Evolutionary conservation across 2,888 invertebrate species (phyloP), one percentile per base, ranked within the genome.

Genomic region (Napeogenes inachia): DNA sequence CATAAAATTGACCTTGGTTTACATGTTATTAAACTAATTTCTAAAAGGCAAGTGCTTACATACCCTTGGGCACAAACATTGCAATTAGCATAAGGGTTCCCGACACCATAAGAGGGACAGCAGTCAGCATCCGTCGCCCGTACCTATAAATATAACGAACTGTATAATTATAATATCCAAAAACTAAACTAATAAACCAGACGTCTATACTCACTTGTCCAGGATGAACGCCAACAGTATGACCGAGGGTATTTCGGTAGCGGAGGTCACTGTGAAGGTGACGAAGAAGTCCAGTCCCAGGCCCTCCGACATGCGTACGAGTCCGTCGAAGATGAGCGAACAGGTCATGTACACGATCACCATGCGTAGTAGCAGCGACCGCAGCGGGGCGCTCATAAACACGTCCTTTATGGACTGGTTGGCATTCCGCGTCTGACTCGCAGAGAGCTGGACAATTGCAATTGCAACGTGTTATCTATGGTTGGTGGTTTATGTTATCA

Each of bases 231-330:
- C 87, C 55, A 89, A 65, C 57, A 90, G 62, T 2, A 85, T 84
- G 2, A 89, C 84, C 0, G 89, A 88, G 0, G 89, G 89, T 67
- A 90, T 89, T 73, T 90, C 89, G 1, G 89, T 90, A 0, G 86
- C 89, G 0, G 89, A 89, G 0, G 89, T 84, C 45, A 90, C 66
- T 0, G 89, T 87, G 72, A 90, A 90, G 0, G 89, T 84, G 71
- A 90, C 77, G 73, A 89, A 90, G 82, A 89, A 89, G 74, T 90
- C 83, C 10, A 86, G 74, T 0, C 89, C 89, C 8, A 90, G 77
- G 0, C 80, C 84, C 65, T 90, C 89, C 0, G 89, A 88, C 80
- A 90, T 78, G 56, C 89, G 73, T 60, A 90, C 88, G n/a, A 90
- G 81, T 0, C 85, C 89, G 69, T 90, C 89, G 73, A 89, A 90